Base-by-base conservation (phyloP, 1,140 invertebrate species). In the Nephila pilipes region DNA sequence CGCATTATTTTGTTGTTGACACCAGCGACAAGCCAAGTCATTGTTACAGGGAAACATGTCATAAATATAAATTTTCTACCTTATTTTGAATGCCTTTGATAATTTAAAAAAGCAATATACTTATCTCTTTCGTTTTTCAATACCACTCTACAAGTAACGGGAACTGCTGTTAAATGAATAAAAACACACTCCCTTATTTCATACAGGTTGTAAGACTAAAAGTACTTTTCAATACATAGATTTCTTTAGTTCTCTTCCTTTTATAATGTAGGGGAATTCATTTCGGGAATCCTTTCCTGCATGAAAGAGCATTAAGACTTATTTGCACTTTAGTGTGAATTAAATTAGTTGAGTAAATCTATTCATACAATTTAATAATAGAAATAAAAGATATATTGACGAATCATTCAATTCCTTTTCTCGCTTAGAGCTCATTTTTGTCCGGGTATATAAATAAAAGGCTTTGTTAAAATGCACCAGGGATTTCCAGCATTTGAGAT, bases 281-380 rank as follows among this genome's bases (percentile, higher is more conserved):
- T 75, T 75, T 75, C 16, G 18, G 3, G 65, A 65, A 75, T 75
- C 65, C 29, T 36, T 20, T 75, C 18, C 29, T 75, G 0, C 16
- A 29, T 65, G n/a, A 65, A 32, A 75, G 65, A 75, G 16, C 29
- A 12, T 8, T n/a, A 65, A n/a, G 14, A 10, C 22, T 4, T 32
- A 32, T 75, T 75, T 75, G 14, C 32, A 75, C 29, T 75, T 75
- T 75, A 32, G 16, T 75, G 32, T 29, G 25, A 75, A 29, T 75
- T 32, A 75, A 75, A 75, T 75, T 32, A 75, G 65, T 32, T 75
- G 25, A 32, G 2, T 75, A 75, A 46, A 58, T 55, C 83, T 58
- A 58, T 85, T 85, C 83, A 85, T 20, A 60, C 46, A 85, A 18
- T 20, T 75, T 75, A 25, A 22, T 75, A 75, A 75, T 32, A 75